Percentiles rank a stretch among this genome's conserved stretches.
These are phyloP conservation scores for Merodon equestris DNA, from an alignment of 2,888 invertebrate genomes.

Conservation along the genomic window DNA sequence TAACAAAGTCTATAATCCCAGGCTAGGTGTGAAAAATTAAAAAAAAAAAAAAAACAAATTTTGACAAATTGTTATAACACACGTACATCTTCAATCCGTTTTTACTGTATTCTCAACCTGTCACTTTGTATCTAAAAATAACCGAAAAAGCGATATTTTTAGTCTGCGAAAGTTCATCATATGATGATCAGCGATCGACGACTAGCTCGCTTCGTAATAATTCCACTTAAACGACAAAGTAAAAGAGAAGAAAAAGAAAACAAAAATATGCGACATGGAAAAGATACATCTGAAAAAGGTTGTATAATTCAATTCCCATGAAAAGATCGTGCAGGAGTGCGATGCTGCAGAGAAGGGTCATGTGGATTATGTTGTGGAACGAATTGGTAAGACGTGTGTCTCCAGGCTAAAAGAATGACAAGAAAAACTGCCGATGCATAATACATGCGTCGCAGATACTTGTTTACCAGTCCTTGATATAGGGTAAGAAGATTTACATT, in stretches of 20 bases:
- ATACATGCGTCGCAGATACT: no score
- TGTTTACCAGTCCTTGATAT: no score
- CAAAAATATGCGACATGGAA: slow-evolving; percentile 23
- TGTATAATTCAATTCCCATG: slow-evolving; percentile 41
- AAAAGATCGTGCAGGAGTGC: slow-evolving; percentile 40
- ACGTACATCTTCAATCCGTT: no score
- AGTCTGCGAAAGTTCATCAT: slow-evolving; percentile 11
- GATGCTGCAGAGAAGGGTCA: slow-evolving; percentile 50
- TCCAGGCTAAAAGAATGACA: slow-evolving; percentile 27
- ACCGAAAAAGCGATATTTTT: slow-evolving; percentile 11
- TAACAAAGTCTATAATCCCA: no score
- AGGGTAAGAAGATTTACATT: no score
- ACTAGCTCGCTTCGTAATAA: slow-evolving; percentile 15
- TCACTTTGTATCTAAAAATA: slow-evolving; percentile 17
- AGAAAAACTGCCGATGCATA: slow-evolving; percentile 19
- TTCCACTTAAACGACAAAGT: slow-evolving; percentile 2
- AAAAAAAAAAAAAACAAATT: no score
- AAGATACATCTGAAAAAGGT: slow-evolving; percentile 47
- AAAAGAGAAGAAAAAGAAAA: slow-evolving; percentile 4
- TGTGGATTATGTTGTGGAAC: not conserved
- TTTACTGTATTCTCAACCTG: not conserved
- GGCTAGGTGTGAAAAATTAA: no score
- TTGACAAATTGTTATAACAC: no score
- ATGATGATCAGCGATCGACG: slow-evolving; percentile 2
- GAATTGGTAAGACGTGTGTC: slow-evolving; percentile 9